Evolutionary conservation across 1,140 invertebrate species (phyloP), one percentile per base, ranked within the genome.

Genomic region (Nasonia giraulti): DNA sequence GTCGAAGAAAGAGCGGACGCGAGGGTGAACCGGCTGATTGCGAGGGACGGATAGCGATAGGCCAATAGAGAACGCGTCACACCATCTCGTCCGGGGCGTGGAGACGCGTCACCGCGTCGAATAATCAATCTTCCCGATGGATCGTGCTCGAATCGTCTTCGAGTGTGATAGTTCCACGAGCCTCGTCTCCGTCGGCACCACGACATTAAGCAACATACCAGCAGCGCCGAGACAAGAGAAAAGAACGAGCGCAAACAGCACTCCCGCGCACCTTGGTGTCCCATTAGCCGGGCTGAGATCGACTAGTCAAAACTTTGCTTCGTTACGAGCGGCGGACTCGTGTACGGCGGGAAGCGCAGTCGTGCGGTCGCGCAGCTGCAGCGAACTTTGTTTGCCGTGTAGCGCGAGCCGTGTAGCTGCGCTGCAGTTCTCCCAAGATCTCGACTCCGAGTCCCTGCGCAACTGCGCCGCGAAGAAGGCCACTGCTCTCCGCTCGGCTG

Each of bases 281-380:
- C 68, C 40, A 81, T 81, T 81, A 81, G 55, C 66, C 23, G 79
- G 10, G 37, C 79, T 50, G 79, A 81, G 68, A 81, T 55, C 79
- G 79, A 81, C 66, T 68, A 81, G 79, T 81, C 79, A 80, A 80
- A 87, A 87, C 77, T 87, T 85, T 74, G 68, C 80, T 87, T 86
- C 85, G 86, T 87, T 87, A 87, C 77, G 50, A 31, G 66, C 14
- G 68, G 68, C 27, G 37, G 73, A 50, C 44, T 47, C 44, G 44
- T 77, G 75, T 50, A 77, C 75, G 50, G 75, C 23, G 44, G 75
- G 2, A 44, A 37, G 20, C 55, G 55, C 55, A 75, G 73, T 17
- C 75, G 37, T 50, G 75, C 75, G 75, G 75, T 75, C 12, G 73
- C 75, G 11, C 75, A 77, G 75, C 47, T 77, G 75, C 75, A 50